Conservation (phyloP, 2,113 vertebrate species). For the Symphodus melops region DNA sequence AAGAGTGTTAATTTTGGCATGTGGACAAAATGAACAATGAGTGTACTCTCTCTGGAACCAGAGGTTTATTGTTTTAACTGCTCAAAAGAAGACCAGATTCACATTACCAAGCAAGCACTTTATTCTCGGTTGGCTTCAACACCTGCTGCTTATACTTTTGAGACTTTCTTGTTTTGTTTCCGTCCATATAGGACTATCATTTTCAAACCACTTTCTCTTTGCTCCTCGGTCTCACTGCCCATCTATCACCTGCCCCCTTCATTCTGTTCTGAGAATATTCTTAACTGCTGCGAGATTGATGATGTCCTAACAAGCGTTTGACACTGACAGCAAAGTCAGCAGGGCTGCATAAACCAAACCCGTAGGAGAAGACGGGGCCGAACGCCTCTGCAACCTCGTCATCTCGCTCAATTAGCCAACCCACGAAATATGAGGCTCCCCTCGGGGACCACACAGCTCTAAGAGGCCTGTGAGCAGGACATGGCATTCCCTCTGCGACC, state of each 20-base stretch:
- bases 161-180: neutral
- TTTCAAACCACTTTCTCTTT: slow-evolving; percentile 33
- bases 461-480: slow-evolving; percentile 43
- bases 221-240: slow-evolving; percentile 29
- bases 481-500: slow-evolving; percentile 2
- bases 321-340: slow-evolving; percentile 86
- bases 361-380: slow-evolving; percentile 67
- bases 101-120: slow-evolving; percentile 28
- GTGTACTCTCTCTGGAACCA: slow-evolving; percentile 41
- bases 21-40: slow-evolving; percentile 61
- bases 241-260: slow-evolving; percentile 80
- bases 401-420: slow-evolving; percentile 80
- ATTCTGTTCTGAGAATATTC: slow-evolving; percentile 81
- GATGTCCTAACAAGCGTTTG: slow-evolving; percentile 85
- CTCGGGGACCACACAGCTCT: slow-evolving; percentile 65
- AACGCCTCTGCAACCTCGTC: slow-evolving; percentile 73
- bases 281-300: slow-evolving; percentile 84
- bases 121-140: neutral
- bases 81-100: slow-evolving; percentile 35
- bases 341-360: slow-evolving; percentile 82
- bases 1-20: slow-evolving; percentile 61
- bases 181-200: slow-evolving; percentile 1
- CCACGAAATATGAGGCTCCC: slow-evolving; percentile 78
- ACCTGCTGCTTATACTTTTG: slow-evolving; percentile 2
- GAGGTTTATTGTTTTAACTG: slow-evolving; percentile 64